phyloP scores from a whole-genome alignment of 1,140 invertebrate species.

The Littorina saxatilis region DNA sequence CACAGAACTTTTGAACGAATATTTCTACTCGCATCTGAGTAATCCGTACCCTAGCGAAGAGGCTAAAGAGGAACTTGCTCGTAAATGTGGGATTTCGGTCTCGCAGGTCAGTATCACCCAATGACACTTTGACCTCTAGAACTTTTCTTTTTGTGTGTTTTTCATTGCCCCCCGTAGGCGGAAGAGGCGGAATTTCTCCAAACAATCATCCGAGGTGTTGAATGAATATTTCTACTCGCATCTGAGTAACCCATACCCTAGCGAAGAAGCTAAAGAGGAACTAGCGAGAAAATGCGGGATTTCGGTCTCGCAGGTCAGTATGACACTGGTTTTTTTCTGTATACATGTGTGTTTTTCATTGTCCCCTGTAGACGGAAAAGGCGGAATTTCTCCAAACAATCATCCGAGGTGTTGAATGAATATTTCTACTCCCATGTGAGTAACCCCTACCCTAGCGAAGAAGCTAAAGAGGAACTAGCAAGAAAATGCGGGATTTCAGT shows the following conservation, averaged over 20 bases:
- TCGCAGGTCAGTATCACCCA: constrained; percentile 85
- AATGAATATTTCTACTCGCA: constrained; percentile 99
- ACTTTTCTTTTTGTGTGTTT: constrained; percentile 5
- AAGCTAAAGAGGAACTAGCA: constrained; percentile 99
- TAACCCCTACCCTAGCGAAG: constrained; percentile 99
- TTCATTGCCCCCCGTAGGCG: constrained; percentile 80
- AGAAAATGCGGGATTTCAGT: constrained; percentile 99
- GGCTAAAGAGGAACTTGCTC: constrained; percentile 98
- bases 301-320: constrained; percentile 92
- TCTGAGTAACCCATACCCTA: constrained; percentile 99
- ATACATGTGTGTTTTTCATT: constrained; percentile 15
- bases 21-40: constrained; percentile 99
- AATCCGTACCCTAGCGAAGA: constrained; percentile 99
- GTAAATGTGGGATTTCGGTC: constrained; percentile 99
- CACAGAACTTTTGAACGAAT: constrained; percentile 99
- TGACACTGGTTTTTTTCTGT: constrained; percentile 27
- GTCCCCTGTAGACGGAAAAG: constrained; percentile 89
- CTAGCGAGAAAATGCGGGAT: constrained; percentile 99
- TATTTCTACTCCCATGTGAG: constrained; percentile 99
- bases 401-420: constrained; percentile 99
- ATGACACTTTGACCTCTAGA: constrained; percentile 29
- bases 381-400: constrained; percentile 99
- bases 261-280: constrained; percentile 99
- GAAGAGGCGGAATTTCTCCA: constrained; percentile 99
- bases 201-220: constrained; percentile 99